A percentile compares a stretch with the other conserved stretches of the same genome.
These are phyloP conservation scores for Xylophagus ater DNA, from an alignment of 2,888 invertebrate genomes.

Conservation along the genomic window DNA sequence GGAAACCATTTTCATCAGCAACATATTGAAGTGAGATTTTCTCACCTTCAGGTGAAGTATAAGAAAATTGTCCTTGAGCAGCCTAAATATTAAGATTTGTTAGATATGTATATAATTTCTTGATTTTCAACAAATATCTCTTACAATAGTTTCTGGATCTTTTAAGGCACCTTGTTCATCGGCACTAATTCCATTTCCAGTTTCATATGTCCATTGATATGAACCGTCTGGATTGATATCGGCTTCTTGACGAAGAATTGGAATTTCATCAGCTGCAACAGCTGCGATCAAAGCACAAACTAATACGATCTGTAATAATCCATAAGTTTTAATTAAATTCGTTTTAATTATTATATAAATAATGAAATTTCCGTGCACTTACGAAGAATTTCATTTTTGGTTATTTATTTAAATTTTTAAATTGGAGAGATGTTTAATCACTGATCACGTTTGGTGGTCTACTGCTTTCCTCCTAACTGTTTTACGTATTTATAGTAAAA, in stretches of 20 bases:
- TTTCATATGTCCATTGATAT: slow-evolving; percentile 38
- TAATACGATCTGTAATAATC: too few relatives aligned
- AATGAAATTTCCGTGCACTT: too few relatives aligned
- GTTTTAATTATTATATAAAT: too few relatives aligned
- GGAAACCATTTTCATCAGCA: slow-evolving; percentile 5
- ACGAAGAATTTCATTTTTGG: too few relatives aligned
- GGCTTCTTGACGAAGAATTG: slow-evolving; percentile 6
- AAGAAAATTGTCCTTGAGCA: slow-evolving; percentile 2
- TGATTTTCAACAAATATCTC: neutral
- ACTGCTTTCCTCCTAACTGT: too few relatives aligned
- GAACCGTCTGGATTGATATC: slow-evolving; percentile 36
- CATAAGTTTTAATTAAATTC: too few relatives aligned
- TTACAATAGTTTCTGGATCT: neutral
- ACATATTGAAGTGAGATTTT: neutral
- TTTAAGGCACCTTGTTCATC: neutral
- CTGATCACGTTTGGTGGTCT: too few relatives aligned
- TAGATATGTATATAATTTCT: neutral
- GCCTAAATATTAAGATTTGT: neutral
- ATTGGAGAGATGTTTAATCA: too few relatives aligned
- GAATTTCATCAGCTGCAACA: neutral
- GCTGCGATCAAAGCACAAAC: too few relatives aligned
- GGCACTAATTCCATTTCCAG: slow-evolving; percentile 43
- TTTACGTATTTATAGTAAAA: too few relatives aligned
- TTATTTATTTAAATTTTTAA: too few relatives aligned
- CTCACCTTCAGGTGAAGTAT: neutral